These are phyloP conservation scores for Seriola rivoliana DNA, from an alignment of 2,113 vertebrate species.

Conservation along the genomic window DNA sequence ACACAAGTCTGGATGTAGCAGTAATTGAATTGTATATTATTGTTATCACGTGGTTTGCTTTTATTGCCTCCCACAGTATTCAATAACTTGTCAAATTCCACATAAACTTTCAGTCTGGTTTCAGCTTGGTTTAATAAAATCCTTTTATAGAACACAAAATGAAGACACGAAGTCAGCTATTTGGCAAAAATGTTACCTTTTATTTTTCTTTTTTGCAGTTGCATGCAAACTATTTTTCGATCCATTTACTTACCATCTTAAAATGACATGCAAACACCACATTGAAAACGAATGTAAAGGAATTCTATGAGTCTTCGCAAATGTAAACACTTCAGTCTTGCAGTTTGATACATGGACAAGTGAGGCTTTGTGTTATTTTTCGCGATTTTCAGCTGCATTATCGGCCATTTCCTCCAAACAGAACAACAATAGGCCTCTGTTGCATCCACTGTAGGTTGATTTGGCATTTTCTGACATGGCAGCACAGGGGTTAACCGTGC, in stretches of 20 bases:
- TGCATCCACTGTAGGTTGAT: background rate
- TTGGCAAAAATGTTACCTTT: background rate
- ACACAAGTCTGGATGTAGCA: background rate
- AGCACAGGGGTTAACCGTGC: constrained; percentile 73
- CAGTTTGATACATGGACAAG: background rate
- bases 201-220: background rate
- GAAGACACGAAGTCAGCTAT: background rate
- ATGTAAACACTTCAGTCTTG: background rate
- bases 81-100: background rate
- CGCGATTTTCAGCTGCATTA: background rate
- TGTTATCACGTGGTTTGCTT: background rate
- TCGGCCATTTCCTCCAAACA: constrained; percentile 38
- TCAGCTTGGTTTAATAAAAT: constrained; percentile 9
- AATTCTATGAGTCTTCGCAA: background rate
- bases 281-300: background rate
- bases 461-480: constrained; percentile 6
- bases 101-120: background rate
- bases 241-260: too few species aligned
- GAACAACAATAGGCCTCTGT: background rate
- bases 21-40: background rate
- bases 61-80: background rate
- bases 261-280: background rate
- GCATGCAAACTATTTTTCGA: background rate
- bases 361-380: background rate
- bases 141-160: background rate